Base-by-base conservation (phyloP, 2,888 invertebrate species). In the Sceliomorpha sp. region DNA sequence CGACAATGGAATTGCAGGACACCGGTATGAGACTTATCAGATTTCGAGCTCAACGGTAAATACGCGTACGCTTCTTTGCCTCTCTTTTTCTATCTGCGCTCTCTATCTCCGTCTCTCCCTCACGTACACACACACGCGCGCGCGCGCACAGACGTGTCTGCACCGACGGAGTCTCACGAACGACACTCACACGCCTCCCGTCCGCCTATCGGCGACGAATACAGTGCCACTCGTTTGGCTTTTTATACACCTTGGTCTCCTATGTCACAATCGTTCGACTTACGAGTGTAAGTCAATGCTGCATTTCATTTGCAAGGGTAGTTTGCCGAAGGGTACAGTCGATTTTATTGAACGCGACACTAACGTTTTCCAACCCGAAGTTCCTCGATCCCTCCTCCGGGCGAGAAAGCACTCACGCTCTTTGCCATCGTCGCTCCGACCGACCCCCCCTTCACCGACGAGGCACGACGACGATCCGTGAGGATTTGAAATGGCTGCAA, bases 281-380 rank as follows among this genome's bases (percentile, higher is more conserved):
- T 75, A 42, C 71, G 71, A 62, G 50, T 75, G 75, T 76, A 73
- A 74, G 73, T 75, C 75, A 77, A 78, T 75, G 75, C 76, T 78
- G 81, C 78, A 81, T 75, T 81, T 80, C 78, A 80, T 81, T 76
- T 74, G 70, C 72, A 71, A 77, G 69, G 74, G 76, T 73, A 71
- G 68, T 69, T 64, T 20, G 66, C 73, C 77, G 69, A 62, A 71
- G 71, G 34, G 74, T 67, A 59, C 68, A 72, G 75, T 73, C 78
- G 73, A 83, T 81, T 84, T 83, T 84, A 84, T 84, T 81, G 83
- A 77, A 83, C 78, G 78, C 75, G 77, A 81, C 78, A 81, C 75
- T 76, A 74, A 77, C 74, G 71, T 75, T 76, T 73, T 60, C 50
- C 26, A 13, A 10, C 32, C 34, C 26, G 47, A 13, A 37, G 58